Evolutionary conservation across 2,797 vertebrate species (phyloP).

Genomic region (Geotrypetes seraphini): DNA sequence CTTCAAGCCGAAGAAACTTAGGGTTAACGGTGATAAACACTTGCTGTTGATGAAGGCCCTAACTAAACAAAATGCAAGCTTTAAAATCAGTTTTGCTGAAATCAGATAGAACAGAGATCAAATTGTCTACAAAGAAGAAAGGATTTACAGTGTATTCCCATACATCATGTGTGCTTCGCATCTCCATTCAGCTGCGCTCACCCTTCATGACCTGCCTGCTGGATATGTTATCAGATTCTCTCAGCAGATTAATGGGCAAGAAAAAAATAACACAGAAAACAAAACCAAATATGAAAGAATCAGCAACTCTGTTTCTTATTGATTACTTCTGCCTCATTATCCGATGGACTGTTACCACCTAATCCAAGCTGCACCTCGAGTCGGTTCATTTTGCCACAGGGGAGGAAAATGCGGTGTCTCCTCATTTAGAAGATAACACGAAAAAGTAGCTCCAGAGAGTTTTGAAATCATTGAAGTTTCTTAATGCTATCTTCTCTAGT

Average conservation of each 20-base stretch:
- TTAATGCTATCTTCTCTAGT: no score
- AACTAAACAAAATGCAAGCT: conserved; percentile 11
- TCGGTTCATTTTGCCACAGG: no score
- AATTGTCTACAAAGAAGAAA: background rate
- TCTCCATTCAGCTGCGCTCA: conserved; percentile 9
- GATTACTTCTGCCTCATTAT: conserved; percentile 30
- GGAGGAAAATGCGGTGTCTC: no score
- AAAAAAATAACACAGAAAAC: conserved; percentile 5
- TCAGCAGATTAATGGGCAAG: conserved; percentile 19
- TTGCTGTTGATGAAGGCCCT: background rate
- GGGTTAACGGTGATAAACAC: background rate
- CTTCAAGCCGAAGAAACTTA: background rate
- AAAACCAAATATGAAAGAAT: conserved; percentile 8
- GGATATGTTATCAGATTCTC: conserved; percentile 26
- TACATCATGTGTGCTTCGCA: background rate
- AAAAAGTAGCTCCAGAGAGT: no score
- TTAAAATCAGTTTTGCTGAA: conserved; percentile 8
- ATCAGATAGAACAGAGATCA: background rate
- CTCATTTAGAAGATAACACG: no score
- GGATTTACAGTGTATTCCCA: background rate
- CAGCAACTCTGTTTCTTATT: conserved; percentile 35
- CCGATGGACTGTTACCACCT: no score
- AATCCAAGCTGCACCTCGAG: no score
- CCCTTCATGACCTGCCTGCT: conserved; percentile 17
- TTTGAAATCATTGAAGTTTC: no score